Percentiles rank a stretch among this genome's conserved stretches.
These are phyloP conservation scores for Xyrichtys novacula DNA, from an alignment of 2,797 vertebrate genomes.

Conservation along the genomic window DNA sequence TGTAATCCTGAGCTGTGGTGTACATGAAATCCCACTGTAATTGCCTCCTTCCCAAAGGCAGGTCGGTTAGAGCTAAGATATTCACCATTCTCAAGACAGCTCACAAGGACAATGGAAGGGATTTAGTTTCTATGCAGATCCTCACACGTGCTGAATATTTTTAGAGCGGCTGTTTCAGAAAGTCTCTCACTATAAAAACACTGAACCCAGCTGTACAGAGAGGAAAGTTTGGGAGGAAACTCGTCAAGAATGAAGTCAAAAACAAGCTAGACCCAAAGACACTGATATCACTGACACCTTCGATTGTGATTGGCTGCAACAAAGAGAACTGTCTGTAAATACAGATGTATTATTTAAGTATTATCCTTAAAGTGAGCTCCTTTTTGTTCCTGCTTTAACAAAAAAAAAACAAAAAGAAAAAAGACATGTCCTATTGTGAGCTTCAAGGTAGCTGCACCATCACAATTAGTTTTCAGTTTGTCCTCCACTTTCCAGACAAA, in stretches of 20 bases:
- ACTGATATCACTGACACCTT: not conserved
- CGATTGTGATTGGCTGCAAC: too few relatives aligned
- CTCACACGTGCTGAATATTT: conserved; percentile 65
- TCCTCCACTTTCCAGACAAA: too few relatives aligned
- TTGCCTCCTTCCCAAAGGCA: conserved; percentile 77
- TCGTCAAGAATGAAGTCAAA: not conserved
- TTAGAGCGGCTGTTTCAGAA: conserved; percentile 68
- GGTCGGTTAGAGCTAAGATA: conserved; percentile 70
- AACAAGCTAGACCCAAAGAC: not conserved
- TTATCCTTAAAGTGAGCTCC: too few relatives aligned
- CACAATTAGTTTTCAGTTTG: too few relatives aligned
- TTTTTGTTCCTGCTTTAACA: too few relatives aligned
- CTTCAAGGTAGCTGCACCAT: too few relatives aligned
- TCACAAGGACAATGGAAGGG: conserved; percentile 77
- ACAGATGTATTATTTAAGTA: too few relatives aligned
- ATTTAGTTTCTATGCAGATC: conserved; percentile 73
- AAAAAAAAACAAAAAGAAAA: too few relatives aligned
- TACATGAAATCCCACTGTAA: conserved; percentile 84
- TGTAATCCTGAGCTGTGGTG: conserved; percentile 78
- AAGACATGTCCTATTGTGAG: too few relatives aligned
- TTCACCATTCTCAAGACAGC: conserved; percentile 68
- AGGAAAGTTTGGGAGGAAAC: conserved; percentile 38
- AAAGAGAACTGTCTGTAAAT: too few relatives aligned
- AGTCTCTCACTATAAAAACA: conserved; percentile 26
- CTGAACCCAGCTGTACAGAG: conserved; percentile 19